Evolutionary conservation across 2,888 invertebrate species (phyloP).

Genomic region (Dendrolimus houi): DNA sequence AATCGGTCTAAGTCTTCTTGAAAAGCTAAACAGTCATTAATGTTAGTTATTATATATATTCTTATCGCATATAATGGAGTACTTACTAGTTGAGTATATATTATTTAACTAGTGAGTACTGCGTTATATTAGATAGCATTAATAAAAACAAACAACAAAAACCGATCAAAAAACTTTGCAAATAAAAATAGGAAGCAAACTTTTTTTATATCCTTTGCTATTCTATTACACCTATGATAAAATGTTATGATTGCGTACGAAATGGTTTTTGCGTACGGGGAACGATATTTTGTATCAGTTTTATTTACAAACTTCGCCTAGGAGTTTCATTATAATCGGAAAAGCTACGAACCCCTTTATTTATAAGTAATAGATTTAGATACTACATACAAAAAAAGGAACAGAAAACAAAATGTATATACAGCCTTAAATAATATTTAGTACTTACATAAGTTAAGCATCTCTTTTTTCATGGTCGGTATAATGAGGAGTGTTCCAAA

Average conservation of each 20-base stretch:
- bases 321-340: conserved; percentile 47
- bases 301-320: conserved; percentile 69
- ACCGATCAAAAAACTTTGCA: conserved; percentile 33
- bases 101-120: too few species aligned
- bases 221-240: conserved; percentile 72
- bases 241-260: conserved; percentile 53
- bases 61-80: too few species aligned
- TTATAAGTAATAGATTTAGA: conserved; percentile 14
- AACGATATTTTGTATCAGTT: conserved; percentile 59
- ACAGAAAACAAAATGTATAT: too few species aligned
- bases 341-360: conserved; percentile 35
- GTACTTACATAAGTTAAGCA: too few species aligned
- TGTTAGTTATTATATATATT: too few species aligned
- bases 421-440: too few species aligned
- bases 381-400: not conserved
- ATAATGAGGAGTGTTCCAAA: too few species aligned
- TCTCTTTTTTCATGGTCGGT: too few species aligned
- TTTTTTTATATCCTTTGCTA: conserved; percentile 62
- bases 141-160: conserved; percentile 28
- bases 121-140: too few species aligned
- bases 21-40: too few species aligned
- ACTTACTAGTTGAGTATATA: too few species aligned
- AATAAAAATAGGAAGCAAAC: conserved; percentile 45
- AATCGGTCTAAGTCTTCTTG: too few species aligned
- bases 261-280: conserved; percentile 28